Conservation (phyloP, 2,113 vertebrate genomes). For the Himantopus leucocephalus region DNA sequence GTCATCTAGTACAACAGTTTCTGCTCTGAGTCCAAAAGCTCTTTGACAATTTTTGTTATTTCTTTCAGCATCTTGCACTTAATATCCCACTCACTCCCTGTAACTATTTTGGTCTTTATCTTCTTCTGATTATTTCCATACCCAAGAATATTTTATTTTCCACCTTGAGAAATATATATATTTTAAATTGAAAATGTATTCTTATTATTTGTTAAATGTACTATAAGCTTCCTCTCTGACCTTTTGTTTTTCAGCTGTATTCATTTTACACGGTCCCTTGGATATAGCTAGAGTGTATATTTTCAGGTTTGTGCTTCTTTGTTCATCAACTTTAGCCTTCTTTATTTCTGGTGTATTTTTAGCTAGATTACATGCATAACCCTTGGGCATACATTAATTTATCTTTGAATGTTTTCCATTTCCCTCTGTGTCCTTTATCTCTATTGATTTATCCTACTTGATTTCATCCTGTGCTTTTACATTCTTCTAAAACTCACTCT, state of each 20-base stretch:
- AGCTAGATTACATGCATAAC: conserved; percentile 75
- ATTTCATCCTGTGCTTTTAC: conserved; percentile 70
- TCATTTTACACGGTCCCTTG: conserved; percentile 1
- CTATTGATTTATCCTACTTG: conserved; percentile 77
- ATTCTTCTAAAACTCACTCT: conserved; percentile 70
- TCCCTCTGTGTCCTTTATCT: conserved; percentile 75
- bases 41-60: background rate
- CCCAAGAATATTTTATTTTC: conserved; percentile 31
- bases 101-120: background rate
- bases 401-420: conserved; percentile 78
- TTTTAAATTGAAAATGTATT: background rate
- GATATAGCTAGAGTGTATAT: background rate
- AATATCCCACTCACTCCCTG: background rate
- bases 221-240: background rate
- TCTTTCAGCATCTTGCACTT: background rate
- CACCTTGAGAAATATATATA: background rate
- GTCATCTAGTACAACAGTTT: background rate
- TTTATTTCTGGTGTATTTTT: conserved; percentile 74
- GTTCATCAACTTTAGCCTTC: conserved; percentile 60
- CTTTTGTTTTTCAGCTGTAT: background rate
- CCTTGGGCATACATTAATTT: conserved; percentile 79
- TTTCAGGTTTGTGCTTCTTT: conserved; percentile 33
- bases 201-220: background rate
- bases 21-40: background rate
- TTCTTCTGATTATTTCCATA: conserved; percentile 34